Conservation (phyloP, 1,140 invertebrate species). For the Brachionus plicatilis region DNA sequence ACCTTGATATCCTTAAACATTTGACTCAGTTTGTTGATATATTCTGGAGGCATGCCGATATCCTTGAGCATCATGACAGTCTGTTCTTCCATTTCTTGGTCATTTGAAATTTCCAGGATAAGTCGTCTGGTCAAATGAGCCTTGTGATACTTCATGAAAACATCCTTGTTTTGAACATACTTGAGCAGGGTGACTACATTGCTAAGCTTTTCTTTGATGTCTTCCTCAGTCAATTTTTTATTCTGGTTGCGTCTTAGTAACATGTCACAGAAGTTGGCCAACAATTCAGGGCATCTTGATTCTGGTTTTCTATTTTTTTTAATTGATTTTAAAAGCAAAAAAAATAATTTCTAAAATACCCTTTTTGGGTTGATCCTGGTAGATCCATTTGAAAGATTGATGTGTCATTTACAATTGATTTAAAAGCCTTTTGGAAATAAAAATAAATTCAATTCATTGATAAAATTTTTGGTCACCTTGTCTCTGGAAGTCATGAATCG, state of each 20-base stretch:
- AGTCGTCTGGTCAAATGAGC: slow-evolving; percentile 90
- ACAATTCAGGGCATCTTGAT: slow-evolving; percentile 93
- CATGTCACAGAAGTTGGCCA: slow-evolving; percentile 99
- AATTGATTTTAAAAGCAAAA: background rate
- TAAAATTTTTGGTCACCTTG: slow-evolving; percentile 60
- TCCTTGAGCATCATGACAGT: slow-evolving; percentile 87
- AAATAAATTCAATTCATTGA: background rate
- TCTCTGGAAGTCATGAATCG: slow-evolving; percentile 93
- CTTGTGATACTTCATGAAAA: slow-evolving; percentile 99
- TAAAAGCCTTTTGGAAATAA: slow-evolving; percentile 67
- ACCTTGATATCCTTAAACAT: slow-evolving; percentile 98
- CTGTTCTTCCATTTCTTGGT: slow-evolving; percentile 98
- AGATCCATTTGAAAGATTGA: slow-evolving; percentile 83
- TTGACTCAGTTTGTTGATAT: slow-evolving; percentile 91
- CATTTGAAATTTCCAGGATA: slow-evolving; percentile 89
- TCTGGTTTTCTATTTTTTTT: slow-evolving; percentile 58
- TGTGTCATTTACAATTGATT: slow-evolving; percentile 95
- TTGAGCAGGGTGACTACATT: slow-evolving; percentile 92
- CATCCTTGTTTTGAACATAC: slow-evolving; percentile 98
- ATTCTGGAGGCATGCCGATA: slow-evolving; percentile 98
- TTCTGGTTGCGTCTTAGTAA: slow-evolving; percentile 82
- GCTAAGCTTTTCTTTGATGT: slow-evolving; percentile 81
- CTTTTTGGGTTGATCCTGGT: slow-evolving; percentile 48
- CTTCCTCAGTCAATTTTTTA: slow-evolving; percentile 90
- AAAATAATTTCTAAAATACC: background rate